phyloP scores from a whole-genome alignment of 1,140 invertebrate genomes.

The Zaprionus inermis region DNA sequence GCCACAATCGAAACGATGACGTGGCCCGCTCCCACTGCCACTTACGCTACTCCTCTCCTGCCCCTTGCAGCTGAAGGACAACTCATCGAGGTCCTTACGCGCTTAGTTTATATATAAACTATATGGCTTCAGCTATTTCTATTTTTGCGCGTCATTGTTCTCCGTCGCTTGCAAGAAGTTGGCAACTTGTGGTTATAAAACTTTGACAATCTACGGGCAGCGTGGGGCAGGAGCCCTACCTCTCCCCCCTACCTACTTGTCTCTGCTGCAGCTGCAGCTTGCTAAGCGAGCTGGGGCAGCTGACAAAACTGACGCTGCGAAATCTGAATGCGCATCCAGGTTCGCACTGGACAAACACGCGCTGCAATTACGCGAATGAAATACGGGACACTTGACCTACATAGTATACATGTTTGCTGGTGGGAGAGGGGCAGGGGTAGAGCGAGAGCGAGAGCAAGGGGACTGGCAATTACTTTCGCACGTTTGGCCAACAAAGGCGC shows the following conservation, averaged over 20 bases:
- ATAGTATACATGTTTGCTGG: slow-evolving; percentile 25
- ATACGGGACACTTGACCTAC: slow-evolving; percentile 71
- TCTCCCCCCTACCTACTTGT: neutral
- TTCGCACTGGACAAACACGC: slow-evolving; percentile 39
- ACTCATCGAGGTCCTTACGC: slow-evolving; percentile 34
- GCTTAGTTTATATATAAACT: slow-evolving; percentile 22
- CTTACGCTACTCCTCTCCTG: neutral
- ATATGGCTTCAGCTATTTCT: slow-evolving; percentile 14
- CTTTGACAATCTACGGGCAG: slow-evolving; percentile 19
- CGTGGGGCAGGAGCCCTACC: too few species aligned
- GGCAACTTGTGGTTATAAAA: slow-evolving; percentile 53
- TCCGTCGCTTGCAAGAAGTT: neutral
- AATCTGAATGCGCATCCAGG: slow-evolving; percentile 23
- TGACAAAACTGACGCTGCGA: slow-evolving; percentile 33
- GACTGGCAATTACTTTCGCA: slow-evolving; percentile 70
- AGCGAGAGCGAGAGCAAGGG: neutral
- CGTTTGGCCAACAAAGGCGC: slow-evolving; percentile 49
- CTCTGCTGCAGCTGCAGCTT: slow-evolving; percentile 4
- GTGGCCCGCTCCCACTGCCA: slow-evolving; percentile 24
- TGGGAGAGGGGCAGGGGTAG: neutral
- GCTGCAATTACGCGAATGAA: slow-evolving; percentile 75
- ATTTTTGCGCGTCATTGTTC: slow-evolving; percentile 49
- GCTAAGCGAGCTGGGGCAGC: neutral
- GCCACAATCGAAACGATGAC: slow-evolving; percentile 57
- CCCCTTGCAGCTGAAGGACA: neutral